Conservation (phyloP, 2,113 vertebrate genomes). For the Rhagologus leucostigma region DNA sequence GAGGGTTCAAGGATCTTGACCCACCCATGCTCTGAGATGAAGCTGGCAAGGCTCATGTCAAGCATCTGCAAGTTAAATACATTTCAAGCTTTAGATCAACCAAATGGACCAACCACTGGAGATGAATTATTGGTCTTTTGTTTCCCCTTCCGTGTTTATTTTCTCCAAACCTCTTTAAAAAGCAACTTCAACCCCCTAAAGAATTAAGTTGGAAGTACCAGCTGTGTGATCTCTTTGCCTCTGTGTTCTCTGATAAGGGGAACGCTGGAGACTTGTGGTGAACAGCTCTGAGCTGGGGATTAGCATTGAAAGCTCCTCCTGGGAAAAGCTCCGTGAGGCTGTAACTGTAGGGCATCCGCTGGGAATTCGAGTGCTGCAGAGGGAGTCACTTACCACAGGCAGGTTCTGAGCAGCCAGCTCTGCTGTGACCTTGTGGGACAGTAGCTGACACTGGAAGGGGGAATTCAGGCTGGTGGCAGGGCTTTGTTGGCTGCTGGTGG, state of each 20-base stretch:
- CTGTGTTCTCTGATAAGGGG: neutral
- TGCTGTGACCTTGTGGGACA: neutral
- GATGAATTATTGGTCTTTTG: neutral
- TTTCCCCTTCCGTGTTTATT: neutral
- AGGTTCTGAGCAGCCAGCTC: neutral
- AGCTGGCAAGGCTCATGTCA: neutral
- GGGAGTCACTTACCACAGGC: neutral
- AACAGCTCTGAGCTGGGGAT: neutral
- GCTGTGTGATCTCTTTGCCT: neutral
- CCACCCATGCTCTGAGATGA: fast-evolving
- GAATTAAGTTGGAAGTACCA: neutral
- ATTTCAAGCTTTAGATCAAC: neutral
- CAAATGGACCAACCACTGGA: neutral
- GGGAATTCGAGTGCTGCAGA: neutral
- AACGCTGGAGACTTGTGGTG: neutral
- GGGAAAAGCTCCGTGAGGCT: neutral
- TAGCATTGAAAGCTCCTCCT: neutral
- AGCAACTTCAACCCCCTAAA: neutral
- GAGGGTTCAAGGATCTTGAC: neutral
- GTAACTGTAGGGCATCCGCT: neutral
- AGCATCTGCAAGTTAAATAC: neutral
- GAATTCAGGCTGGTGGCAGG: neutral
- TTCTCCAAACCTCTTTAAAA: neutral
- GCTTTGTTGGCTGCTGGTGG: neutral
- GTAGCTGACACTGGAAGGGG: neutral